Conservation (phyloP, 2,113 vertebrate species). For the Pipra filicauda region DNA sequence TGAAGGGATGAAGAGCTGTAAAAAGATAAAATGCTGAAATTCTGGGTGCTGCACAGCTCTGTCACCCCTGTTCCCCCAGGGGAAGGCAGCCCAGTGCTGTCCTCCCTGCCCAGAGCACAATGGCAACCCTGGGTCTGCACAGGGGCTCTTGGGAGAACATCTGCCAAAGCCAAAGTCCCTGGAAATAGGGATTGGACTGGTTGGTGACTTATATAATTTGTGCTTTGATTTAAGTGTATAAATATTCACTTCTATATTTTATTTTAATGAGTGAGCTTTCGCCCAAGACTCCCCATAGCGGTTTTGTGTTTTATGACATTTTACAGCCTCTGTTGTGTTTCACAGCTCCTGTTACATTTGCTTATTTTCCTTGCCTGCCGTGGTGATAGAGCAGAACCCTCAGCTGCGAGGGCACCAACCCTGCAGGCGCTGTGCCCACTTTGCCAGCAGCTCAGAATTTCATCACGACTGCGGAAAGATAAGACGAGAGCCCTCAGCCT, state of each 20-base stretch:
- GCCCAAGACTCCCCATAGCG: background rate
- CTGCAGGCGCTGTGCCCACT: fast-evolving
- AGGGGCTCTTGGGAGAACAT: background rate
- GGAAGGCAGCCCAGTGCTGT: background rate
- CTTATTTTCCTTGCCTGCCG: fast-evolving
- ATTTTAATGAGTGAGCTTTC: background rate
- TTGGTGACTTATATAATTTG: background rate
- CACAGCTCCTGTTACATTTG: background rate
- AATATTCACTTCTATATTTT: background rate
- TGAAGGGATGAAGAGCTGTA: fast-evolving
- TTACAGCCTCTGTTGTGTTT: background rate
- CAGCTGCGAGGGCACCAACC: background rate
- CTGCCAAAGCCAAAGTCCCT: background rate
- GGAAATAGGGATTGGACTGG: background rate
- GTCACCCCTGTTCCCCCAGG: fast-evolving
- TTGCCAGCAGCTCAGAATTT: background rate
- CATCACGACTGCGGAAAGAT: background rate
- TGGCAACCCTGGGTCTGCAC: background rate
- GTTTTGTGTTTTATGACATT: background rate
- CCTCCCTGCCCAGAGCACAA: background rate
- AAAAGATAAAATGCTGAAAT: background rate
- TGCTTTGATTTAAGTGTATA: background rate
- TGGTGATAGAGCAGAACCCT: background rate
- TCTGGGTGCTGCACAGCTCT: background rate
- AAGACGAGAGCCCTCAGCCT: background rate